Base-by-base conservation (phyloP, 2,797 vertebrate genomes). In the Myioborus miniatus region DNA sequence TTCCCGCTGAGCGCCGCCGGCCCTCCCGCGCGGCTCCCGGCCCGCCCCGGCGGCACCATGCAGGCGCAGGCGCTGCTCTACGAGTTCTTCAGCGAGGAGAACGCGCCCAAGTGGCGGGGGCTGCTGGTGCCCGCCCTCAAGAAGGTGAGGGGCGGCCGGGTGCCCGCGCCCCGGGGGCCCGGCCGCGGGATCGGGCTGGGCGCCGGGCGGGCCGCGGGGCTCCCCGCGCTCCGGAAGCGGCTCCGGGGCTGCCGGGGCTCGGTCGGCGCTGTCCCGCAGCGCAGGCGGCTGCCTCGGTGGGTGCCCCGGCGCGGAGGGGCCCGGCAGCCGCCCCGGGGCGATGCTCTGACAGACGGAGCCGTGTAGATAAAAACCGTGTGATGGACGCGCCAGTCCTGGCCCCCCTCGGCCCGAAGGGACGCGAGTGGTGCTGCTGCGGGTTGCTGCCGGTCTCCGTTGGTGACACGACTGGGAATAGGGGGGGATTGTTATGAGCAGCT, bases 11-110 rank as follows among this genome's bases (percentile, higher is more conserved):
- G 74, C 47, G 59, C 47, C 49, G 58, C 72, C 34, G 43, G 44
- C 47, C 53, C 32, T 55, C 52, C 32, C 52, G 52, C 53, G 53
- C 53, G 52, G 52, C 52, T 53, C 52, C 52, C 52, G 39, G 67
- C 67, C 59, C 60, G 39, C 14, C 80, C 84, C 67, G 89, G 95
- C 91, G 89, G 88, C 98, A 98, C 96, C 98, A 99, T 99, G 99
- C 99, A 99, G 98, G 98, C 98, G 95, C 97, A 97, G 77, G 98
- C 97, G 98, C 98, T 98, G 95, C 98, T 98, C 93, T 99, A 99
- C 98, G 99, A 99, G 97, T 99, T 67, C 64, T 67, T 67, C 64
- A 67, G 64, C 64, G 64, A 67, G 44, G 64, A 99, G 94, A 99
- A 99, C 97, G 98, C 98, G 63, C 53, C 98, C 84, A 99, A 99